These are phyloP conservation scores for Vannuccia rotundouncinata DNA, from an alignment of 2,888 invertebrate species.

Conservation along the genomic window DNA sequence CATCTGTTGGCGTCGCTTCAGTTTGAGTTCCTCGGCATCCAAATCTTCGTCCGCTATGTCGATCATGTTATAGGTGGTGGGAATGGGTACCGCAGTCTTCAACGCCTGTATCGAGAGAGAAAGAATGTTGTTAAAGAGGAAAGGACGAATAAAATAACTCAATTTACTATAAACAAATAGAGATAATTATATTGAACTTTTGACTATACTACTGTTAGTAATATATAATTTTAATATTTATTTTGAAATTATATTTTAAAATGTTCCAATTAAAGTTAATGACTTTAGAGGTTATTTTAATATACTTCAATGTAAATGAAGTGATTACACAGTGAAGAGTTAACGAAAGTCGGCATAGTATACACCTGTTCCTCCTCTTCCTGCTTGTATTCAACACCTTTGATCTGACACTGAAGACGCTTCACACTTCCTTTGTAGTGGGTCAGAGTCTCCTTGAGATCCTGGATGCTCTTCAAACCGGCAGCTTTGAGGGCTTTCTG, in stretches of 20 bases:
- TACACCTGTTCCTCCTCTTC: background rate
- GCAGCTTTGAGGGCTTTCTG: background rate
- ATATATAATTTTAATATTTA: no score
- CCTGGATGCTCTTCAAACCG: background rate
- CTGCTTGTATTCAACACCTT: background rate
- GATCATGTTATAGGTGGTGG: constrained; percentile 46
- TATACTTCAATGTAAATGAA: no score
- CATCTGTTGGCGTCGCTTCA: constrained; percentile 58
- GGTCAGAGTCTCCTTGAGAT: background rate
- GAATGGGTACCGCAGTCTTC: constrained; percentile 59
- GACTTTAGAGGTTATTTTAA: no score
- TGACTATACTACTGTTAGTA: no score
- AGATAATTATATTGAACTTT: no score
- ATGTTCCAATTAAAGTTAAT: background rate
- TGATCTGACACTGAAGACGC: background rate
- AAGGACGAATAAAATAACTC: background rate
- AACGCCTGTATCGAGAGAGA: constrained; percentile 60
- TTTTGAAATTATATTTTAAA: no score
- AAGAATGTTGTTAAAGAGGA: constrained; percentile 29
- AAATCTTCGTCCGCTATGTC: constrained; percentile 50
- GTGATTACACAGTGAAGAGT: no score
- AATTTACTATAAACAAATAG: no score
- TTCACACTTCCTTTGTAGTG: background rate
- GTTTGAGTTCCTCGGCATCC: constrained; percentile 53
- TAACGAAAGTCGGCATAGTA: no score